phyloP scores from a whole-genome alignment of 2,888 invertebrate genomes.

The Tenthredo notha region DNA sequence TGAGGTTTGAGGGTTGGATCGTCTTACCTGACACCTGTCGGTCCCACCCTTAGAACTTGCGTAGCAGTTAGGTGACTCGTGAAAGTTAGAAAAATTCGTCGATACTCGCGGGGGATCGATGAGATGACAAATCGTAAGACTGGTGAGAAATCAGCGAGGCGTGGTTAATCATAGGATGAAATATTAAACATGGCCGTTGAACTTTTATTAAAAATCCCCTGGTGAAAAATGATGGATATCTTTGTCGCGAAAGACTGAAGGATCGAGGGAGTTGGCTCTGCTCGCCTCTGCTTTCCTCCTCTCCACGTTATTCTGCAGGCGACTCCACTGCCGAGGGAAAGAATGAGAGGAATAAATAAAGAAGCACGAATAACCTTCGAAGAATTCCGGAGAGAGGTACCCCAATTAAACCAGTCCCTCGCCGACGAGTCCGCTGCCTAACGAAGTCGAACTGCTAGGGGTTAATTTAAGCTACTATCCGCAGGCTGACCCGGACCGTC shows the following conservation, averaged over 20 bases:
- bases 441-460: slow-evolving; percentile 35
- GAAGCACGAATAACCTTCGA: background rate
- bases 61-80: background rate
- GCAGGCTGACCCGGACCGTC: background rate
- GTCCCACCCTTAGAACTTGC: slow-evolving; percentile 28
- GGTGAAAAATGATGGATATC: slow-evolving; percentile 55
- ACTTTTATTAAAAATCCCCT: slow-evolving; percentile 76
- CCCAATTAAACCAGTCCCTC: slow-evolving; percentile 42
- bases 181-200: slow-evolving; percentile 68
- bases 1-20: background rate
- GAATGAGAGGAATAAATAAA: slow-evolving; percentile 39
- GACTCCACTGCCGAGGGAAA: background rate
- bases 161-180: slow-evolving; percentile 70
- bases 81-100: slow-evolving; percentile 8
- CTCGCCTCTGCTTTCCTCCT: background rate
- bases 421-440: slow-evolving; percentile 11
- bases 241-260: slow-evolving; percentile 44
- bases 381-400: slow-evolving; percentile 36
- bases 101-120: slow-evolving; percentile 39
- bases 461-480: slow-evolving; percentile 26
- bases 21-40: slow-evolving; percentile 49
- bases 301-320: background rate
- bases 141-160: slow-evolving; percentile 68
- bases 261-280: slow-evolving; percentile 1
- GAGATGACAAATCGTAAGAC: slow-evolving; percentile 47